These are phyloP conservation scores for Formica aserva DNA, from an alignment of 2,888 invertebrate genomes.

Conservation along the genomic window DNA sequence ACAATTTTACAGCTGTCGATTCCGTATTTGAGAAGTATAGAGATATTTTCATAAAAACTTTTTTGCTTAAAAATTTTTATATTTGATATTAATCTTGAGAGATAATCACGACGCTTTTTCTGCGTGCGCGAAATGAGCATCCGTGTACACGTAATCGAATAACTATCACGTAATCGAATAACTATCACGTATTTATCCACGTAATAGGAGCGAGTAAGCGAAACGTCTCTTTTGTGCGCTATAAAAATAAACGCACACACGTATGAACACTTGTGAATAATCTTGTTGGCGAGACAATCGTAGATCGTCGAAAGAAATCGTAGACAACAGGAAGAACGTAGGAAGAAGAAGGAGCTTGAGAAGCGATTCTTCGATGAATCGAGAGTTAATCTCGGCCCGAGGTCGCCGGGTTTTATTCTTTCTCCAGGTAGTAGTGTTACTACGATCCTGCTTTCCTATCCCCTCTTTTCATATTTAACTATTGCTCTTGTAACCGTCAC, in stretches of 20 bases:
- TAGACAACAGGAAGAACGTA: slow-evolving; percentile 32
- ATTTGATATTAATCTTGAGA: background rate
- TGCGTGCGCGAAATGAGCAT: slow-evolving; percentile 1
- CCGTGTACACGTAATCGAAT: background rate
- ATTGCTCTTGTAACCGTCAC: background rate
- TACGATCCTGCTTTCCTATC: background rate
- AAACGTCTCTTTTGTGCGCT: background rate
- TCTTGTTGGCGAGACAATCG: background rate
- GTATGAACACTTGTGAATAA: slow-evolving; percentile 14
- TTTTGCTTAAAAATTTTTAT: background rate
- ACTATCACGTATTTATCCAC: slow-evolving; percentile 12
- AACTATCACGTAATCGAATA: background rate
- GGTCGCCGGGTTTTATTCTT: slow-evolving; percentile 78
- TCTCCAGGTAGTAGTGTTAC: background rate
- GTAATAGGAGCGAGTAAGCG: background rate
- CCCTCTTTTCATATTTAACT: background rate
- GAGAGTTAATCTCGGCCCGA: slow-evolving; percentile 77
- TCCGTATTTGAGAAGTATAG: background rate
- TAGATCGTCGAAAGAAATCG: background rate
- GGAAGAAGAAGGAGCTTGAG: slow-evolving; percentile 20
- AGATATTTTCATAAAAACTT: background rate
- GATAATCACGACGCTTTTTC: background rate
- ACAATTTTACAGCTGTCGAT: background rate
- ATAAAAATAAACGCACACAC: slow-evolving; percentile 24
- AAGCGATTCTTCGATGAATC: slow-evolving; percentile 68